Base-by-base conservation (phyloP, 2,113 vertebrate genomes). In the Perca schrenkii region DNA sequence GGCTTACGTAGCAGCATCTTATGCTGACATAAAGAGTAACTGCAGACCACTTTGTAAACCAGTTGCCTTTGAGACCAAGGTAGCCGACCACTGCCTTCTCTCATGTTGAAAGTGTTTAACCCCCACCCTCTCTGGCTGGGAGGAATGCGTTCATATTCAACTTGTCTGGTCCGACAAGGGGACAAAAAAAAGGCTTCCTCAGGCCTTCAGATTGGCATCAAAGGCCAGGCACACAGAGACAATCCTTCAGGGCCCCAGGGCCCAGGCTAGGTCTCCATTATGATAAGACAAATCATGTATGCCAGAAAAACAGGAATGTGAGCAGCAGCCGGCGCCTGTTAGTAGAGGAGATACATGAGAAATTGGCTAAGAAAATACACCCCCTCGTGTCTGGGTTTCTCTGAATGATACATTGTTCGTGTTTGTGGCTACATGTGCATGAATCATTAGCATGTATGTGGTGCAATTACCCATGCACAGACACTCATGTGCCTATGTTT, bases 191-290 rank as follows among this genome's bases (percentile, higher is more conserved):
- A 52, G 15, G 4, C 47, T 72, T 86, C 74, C 75, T 69, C 40
- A n/a, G 72, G 56, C 40, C 74, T n/a, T 74, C 40, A 82, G 88
- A 91, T 85, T 78, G 82, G 81, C 85, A 85, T 92, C 91, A 86
- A 86, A 91, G 86, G 22, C 69, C 63, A 68, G 50, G 61, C 80
- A 69, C 70, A 83, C 46, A 65, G 69, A 87, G 73, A 83, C 46
- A 54, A 79, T 79, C 74, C 21, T 17, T 58, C 53, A n/a, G 73
- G 77, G 60, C 83, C 83, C 3, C 25, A 2, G 68, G 75, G 71
- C 56, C 77, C 19, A 7, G 67, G 43, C 81, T 52, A 58, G 52
- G 60, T 65, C 83, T 40, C 77, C 63, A 46, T 72, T 82, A 67
- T 82, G 76, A 88, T 80, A 47, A 83, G 68, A 52, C n/a, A n/a